Evolutionary conservation across 2,888 invertebrate genomes (phyloP).

Genomic region (Toxonevra muliebris): DNA sequence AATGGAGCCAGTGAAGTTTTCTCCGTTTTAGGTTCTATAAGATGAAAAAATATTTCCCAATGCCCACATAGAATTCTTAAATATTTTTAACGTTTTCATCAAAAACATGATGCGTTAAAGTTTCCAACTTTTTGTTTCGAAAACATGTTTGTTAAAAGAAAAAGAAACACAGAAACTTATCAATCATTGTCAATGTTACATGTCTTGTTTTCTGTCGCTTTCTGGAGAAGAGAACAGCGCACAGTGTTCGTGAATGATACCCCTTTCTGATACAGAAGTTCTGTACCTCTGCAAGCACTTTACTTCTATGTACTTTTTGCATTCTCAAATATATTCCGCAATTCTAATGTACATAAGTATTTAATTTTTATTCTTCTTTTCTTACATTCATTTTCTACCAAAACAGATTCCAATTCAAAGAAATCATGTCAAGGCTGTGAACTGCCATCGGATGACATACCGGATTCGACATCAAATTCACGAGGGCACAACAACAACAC

Average conservation of each 20-base stretch:
- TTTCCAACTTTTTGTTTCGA: conserved; percentile 36
- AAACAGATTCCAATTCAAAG: conserved; percentile 69
- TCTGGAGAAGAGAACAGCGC: neutral
- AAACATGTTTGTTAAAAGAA: conserved; percentile 19
- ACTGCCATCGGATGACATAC: conserved; percentile 76
- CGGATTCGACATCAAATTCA: conserved; percentile 72
- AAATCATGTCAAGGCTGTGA: conserved; percentile 83
- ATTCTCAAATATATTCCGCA: neutral
- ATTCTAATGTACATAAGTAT: conserved; percentile 14
- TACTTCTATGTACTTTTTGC: neutral
- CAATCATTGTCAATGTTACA: conserved; percentile 55
- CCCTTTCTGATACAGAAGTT: conserved; percentile 1
- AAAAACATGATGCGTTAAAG: conserved; percentile 10
- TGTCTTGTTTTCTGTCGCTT: neutral
- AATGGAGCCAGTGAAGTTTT: too few species aligned
- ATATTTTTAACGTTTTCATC: too few species aligned
- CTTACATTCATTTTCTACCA: conserved; percentile 28
- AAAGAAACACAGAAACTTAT: conserved; percentile 43
- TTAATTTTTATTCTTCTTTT: conserved; percentile 18
- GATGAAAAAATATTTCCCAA: too few species aligned
- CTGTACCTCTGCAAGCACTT: neutral
- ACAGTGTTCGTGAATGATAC: conserved; percentile 19
- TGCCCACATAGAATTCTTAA: too few species aligned
- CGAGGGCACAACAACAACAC: conserved; percentile 83
- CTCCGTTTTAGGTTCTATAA: too few species aligned